A percentile compares a stretch with the other conserved stretches of the same genome.
Conservation (phyloP, 1,140 invertebrate species). For the Chrysopa pallens region DNA sequence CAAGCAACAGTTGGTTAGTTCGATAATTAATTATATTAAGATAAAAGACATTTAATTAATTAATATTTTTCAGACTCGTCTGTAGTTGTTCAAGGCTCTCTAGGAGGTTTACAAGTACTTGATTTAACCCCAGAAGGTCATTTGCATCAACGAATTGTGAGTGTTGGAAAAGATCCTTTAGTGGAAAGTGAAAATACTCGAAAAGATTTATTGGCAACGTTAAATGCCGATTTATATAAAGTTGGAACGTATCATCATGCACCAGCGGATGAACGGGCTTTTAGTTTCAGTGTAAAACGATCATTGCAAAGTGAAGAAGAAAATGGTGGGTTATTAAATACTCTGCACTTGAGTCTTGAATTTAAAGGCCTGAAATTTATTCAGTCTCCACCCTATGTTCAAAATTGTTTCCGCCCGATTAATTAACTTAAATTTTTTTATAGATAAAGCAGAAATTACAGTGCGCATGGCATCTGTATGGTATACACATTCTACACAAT, state of each 20-base stretch:
- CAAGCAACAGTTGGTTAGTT: constrained; percentile 61
- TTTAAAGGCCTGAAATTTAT: no score
- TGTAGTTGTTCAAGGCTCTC: constrained; percentile 57
- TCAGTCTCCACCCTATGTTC: no score
- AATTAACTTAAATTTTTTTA: background rate
- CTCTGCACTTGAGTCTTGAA: no score
- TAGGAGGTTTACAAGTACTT: constrained; percentile 80
- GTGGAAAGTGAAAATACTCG: constrained; percentile 20
- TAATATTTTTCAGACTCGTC: constrained; percentile 22
- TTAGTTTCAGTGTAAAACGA: constrained; percentile 19
- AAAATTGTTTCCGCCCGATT: no score
- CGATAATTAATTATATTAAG: background rate
- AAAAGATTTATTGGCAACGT: background rate
- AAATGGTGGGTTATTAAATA: no score
- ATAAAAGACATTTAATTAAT: background rate
- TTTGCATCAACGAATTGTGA: constrained; percentile 67
- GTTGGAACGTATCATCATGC: background rate
- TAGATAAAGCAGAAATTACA: constrained; percentile 21
- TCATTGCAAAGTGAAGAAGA: no score
- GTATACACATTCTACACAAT: constrained; percentile 78
- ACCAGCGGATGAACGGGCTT: constrained; percentile 14
- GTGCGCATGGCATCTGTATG: constrained; percentile 80
- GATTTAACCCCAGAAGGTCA: constrained; percentile 74
- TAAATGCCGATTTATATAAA: background rate
- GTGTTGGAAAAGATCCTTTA: constrained; percentile 62